Base-by-base conservation (phyloP, 2,888 invertebrate genomes). In the Coecobrya sp. region DNA sequence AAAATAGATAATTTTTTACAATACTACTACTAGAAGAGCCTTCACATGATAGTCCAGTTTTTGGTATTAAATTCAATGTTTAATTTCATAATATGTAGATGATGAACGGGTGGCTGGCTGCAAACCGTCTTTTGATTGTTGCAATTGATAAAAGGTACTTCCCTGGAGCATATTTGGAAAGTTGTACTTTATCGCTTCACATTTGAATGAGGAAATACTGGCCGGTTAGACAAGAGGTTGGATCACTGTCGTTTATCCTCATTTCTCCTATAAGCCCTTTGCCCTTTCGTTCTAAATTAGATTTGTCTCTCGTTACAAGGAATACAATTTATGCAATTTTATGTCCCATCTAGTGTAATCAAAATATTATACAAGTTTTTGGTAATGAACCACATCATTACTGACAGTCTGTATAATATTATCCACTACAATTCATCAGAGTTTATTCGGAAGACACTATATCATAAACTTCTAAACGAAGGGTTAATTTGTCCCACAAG, bases 371-470 rank as follows among this genome's bases (percentile, higher is more conserved):
- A 3, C 49, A 49, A 13, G 11, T 1, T 13, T 49, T 3, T 55
- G 19, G 19, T 55, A 55, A 55, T 55, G 55, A n/a, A 68, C 68
- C 27, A 30, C 68, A 36, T 36, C 19, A 73, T 73, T 42, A 42
- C 25, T 42, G 42, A 25, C 73, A 73, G 73, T 73, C 42, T 19
- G 65, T 65, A 27, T 8, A 19, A n/a, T 27, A 11, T 65, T 65
- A 65, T 10, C 25, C 19, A 3, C 11, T 65, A 11, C 1, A 65
- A 62, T 19, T 62, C 62, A 62, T 25, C 25, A 36, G n/a, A 70
- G 30, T 2, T 70, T 8, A 73, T 4, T n/a, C 30, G 68, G 68
- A 25, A 65, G 30, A 5, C 10, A 4, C 11, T n/a, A n/a, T 10
- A n/a, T 73, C 19, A 42, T 36, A 73, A 22, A 42, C 25, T 79